Evolutionary conservation across 2,113 vertebrate species (phyloP).

Genomic region (Notothenia coriiceps): DNA sequence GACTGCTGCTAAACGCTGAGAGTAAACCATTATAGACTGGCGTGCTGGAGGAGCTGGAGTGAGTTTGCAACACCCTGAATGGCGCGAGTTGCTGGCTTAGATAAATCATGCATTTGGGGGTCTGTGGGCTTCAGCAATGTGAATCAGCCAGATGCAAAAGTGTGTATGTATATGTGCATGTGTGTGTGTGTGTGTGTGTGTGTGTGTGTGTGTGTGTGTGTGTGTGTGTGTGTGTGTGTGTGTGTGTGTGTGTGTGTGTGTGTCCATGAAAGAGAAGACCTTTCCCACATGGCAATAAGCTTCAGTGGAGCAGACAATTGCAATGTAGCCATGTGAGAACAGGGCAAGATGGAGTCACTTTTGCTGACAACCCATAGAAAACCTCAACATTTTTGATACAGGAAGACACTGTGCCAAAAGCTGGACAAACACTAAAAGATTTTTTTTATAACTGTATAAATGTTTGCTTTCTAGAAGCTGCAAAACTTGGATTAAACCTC

Average conservation of each 20-base stretch:
- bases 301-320: conserved; percentile 89
- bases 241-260: conserved; percentile 85
- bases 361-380: conserved; percentile 81
- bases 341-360: conserved; percentile 85
- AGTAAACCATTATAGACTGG: conserved; percentile 59
- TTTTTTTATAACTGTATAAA: not conserved
- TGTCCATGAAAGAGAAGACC: conserved; percentile 84
- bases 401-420: conserved; percentile 75
- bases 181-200: conserved; percentile 78
- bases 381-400: conserved; percentile 77
- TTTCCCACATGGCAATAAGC: conserved; percentile 84
- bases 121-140: conserved; percentile 80
- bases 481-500: conserved; percentile 57
- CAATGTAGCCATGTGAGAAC: conserved; percentile 88
- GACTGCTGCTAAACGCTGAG: conserved; percentile 24
- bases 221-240: conserved; percentile 85
- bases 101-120: conserved; percentile 82
- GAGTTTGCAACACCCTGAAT: conserved; percentile 65
- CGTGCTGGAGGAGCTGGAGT: conserved; percentile 55
- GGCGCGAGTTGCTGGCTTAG: conserved; percentile 74
- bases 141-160: conserved; percentile 83
- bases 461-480: conserved; percentile 12
- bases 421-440: conserved; percentile 72
- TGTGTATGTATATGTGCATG: conserved; percentile 46
- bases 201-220: conserved; percentile 85